Conservation (phyloP, 2,113 vertebrate species). For the Trematocara unimaculatum region DNA sequence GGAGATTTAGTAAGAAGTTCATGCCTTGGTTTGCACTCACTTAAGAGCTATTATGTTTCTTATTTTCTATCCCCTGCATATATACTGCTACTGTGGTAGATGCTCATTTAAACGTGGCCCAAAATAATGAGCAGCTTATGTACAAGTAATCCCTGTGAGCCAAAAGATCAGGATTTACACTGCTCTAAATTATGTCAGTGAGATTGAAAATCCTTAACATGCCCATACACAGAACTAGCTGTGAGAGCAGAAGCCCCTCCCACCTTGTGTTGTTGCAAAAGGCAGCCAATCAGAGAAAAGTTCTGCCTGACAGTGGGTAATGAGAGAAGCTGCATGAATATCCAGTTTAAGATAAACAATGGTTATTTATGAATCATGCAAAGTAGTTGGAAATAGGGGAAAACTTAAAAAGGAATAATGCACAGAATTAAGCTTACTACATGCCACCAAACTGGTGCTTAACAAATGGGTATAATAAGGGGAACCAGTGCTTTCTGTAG, state of each 20-base stretch:
- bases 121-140: neutral
- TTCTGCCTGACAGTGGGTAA: neutral
- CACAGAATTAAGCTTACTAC: neutral
- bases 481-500: neutral
- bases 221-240: neutral
- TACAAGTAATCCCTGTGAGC: neutral
- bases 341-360: neutral
- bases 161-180: neutral
- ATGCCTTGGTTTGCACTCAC: neutral
- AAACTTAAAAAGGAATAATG: neutral
- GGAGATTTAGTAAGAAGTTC: neutral
- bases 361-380: neutral
- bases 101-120: neutral
- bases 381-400: neutral
- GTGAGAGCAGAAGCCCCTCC: neutral
- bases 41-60: neutral
- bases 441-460: neutral
- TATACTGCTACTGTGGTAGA: neutral
- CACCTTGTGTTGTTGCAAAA: neutral
- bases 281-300: neutral
- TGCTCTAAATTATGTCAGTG: neutral
- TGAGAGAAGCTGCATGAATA: neutral
- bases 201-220: neutral
- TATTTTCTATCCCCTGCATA: neutral
- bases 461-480: neutral